phyloP scores from a whole-genome alignment of 2,113 vertebrate species.

The Sebastes fasciatus region DNA sequence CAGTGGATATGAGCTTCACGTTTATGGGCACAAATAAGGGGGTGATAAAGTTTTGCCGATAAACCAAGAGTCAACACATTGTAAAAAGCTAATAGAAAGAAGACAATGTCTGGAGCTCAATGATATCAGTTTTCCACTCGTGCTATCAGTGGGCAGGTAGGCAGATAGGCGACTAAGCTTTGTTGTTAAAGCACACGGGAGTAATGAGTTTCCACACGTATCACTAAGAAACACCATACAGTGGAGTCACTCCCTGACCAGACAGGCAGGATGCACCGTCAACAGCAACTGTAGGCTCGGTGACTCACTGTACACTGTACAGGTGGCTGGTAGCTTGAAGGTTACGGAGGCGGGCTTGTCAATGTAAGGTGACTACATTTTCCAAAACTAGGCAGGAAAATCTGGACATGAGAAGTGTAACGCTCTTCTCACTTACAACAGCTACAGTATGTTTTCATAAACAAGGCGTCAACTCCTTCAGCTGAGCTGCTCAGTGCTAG shows the following conservation, averaged over 20 bases:
- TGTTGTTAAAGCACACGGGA: constrained; percentile 35
- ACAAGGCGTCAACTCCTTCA: neutral
- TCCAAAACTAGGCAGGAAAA: constrained; percentile 26
- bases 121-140: constrained; percentile 54
- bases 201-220: constrained; percentile 67
- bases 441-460: neutral
- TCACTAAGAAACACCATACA: constrained; percentile 55
- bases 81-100: constrained; percentile 35
- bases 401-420: constrained; percentile 42
- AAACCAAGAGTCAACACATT: constrained; percentile 38
- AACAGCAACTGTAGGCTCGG: constrained; percentile 34
- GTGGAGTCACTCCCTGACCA: constrained; percentile 32
- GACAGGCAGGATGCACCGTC: constrained; percentile 16
- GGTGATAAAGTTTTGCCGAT: neutral
- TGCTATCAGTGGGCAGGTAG: constrained; percentile 40
- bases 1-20: neutral
- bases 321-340: neutral
- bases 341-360: neutral
- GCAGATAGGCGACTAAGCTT: constrained; percentile 17
- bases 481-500: neutral
- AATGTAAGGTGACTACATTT: constrained; percentile 15
- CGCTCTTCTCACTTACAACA: neutral
- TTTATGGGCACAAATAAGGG: constrained; percentile 16
- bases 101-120: constrained; percentile 1
- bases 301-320: constrained; percentile 4